Percentiles rank a stretch among this genome's conserved stretches.
phyloP scores from a whole-genome alignment of 2,888 invertebrate species.

The Papilio demoleus region DNA sequence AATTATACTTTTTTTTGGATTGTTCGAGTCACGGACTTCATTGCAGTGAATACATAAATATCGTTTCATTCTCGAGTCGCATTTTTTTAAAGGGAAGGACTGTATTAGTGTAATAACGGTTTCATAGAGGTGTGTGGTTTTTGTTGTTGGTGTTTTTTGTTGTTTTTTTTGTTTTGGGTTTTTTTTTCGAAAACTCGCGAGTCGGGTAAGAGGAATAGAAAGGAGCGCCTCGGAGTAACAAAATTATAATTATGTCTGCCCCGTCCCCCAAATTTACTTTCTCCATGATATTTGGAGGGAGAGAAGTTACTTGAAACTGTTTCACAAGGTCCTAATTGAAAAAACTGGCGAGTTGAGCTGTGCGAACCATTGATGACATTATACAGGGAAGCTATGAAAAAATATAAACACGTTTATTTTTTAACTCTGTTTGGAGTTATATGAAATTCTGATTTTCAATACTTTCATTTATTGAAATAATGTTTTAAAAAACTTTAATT shows the following conservation, averaged over 20 bases:
- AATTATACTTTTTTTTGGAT: conserved; percentile 37
- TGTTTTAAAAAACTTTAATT: background rate
- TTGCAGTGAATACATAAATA: conserved; percentile 33
- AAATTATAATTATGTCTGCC: conserved; percentile 52
- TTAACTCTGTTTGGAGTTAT: background rate
- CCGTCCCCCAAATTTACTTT: no score
- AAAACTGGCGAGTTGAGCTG: conserved; percentile 14
- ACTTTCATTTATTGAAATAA: background rate
- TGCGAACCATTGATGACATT: background rate
- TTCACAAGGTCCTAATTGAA: conserved; percentile 28
- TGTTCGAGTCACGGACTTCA: conserved; percentile 14
- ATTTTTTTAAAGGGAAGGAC: conserved; percentile 49
- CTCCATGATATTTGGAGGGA: no score
- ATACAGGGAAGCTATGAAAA: background rate
- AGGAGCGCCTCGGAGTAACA: conserved; percentile 46
- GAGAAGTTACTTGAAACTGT: conserved; percentile 36
- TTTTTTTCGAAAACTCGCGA: conserved; percentile 43
- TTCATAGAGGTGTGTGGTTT: no score
- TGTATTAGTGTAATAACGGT: conserved; percentile 50
- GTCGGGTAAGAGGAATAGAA: conserved; percentile 41
- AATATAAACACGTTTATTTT: background rate
- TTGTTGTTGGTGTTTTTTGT: no score
- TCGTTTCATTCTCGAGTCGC: conserved; percentile 45
- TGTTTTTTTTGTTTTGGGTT: no score
- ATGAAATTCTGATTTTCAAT: background rate